These are phyloP conservation scores for Tachystola acroxantha DNA, from an alignment of 2,888 invertebrate genomes.

Conservation along the genomic window DNA sequence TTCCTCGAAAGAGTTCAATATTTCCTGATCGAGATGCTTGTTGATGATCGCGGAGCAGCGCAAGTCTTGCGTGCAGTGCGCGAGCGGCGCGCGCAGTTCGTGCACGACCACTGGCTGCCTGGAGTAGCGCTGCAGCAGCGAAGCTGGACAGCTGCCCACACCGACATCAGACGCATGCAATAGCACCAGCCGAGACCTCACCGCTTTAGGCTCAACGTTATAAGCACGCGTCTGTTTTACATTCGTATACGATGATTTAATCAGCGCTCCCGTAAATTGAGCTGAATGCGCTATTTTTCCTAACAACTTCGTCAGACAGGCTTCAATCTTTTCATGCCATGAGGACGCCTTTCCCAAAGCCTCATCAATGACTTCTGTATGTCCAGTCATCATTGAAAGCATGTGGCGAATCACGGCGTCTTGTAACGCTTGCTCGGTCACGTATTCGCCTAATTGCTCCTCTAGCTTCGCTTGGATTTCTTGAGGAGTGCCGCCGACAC, in stretches of 20 bases:
- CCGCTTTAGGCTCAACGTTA: conserved; percentile 14
- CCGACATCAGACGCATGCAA: conserved; percentile 16
- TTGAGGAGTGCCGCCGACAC: conserved; percentile 39
- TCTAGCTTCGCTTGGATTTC: conserved; percentile 30
- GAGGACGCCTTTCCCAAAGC: conserved; percentile 14
- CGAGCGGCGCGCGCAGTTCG: too few species aligned
- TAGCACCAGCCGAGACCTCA: too few species aligned
- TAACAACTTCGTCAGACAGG: conserved; percentile 30
- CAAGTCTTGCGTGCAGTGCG: too few species aligned
- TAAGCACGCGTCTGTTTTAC: conserved; percentile 22
- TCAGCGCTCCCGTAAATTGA: conserved; percentile 37
- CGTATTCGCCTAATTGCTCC: conserved; percentile 24
- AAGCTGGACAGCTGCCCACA: background rate
- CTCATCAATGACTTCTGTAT: conserved; percentile 15
- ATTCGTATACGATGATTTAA: conserved; percentile 33
- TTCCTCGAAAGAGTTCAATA: conserved; percentile 30
- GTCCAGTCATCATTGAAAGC: conserved; percentile 31
- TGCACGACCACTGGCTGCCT: conserved; percentile 24
- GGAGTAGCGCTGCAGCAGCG: conserved; percentile 24
- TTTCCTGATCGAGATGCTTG: conserved; percentile 27
- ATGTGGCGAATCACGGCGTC: conserved; percentile 39
- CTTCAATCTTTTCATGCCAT: conserved; percentile 30
- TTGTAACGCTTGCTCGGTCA: conserved; percentile 33
- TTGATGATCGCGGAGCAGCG: conserved; percentile 39
- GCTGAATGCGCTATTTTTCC: conserved; percentile 40